Evolutionary conservation across 2,888 invertebrate genomes (phyloP).

Genomic region (Tetranychus truncatus): DNA sequence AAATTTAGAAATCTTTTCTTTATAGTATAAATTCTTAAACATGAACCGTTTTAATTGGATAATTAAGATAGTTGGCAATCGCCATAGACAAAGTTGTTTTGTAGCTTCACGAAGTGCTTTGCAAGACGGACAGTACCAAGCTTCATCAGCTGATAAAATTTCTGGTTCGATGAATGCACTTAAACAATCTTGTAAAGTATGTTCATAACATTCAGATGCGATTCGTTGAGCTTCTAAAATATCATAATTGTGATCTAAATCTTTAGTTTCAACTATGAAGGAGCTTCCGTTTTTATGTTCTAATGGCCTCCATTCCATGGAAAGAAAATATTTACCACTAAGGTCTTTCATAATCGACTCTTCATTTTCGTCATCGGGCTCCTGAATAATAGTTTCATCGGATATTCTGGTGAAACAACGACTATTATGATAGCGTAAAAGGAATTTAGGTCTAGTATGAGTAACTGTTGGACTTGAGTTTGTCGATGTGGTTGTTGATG

Average conservation of each 20-base stretch:
- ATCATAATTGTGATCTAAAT: conserved; percentile 13
- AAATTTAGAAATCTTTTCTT: conserved; percentile 30
- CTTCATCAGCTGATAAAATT: conserved; percentile 36
- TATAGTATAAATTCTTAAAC: conserved; percentile 30
- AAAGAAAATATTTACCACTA: not conserved
- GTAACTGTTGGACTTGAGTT: not conserved
- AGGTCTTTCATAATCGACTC: not conserved
- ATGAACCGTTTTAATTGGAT: conserved; percentile 34
- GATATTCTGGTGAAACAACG: not conserved
- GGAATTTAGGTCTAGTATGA: not conserved
- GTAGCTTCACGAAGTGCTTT: conserved; percentile 32
- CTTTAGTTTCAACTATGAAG: conserved; percentile 10
- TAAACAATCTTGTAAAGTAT: conserved; percentile 33
- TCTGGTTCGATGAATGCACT: conserved; percentile 38
- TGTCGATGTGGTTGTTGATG: not conserved
- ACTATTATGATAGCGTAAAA: not conserved
- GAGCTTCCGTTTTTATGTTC: not conserved
- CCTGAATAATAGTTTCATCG: not conserved
- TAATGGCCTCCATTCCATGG: not conserved
- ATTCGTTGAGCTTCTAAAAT: conserved; percentile 8
- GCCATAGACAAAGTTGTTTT: conserved; percentile 32
- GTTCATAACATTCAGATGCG: conserved; percentile 21
- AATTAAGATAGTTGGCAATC: conserved; percentile 32
- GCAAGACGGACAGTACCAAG: conserved; percentile 34
- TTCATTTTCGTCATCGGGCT: not conserved